These are phyloP conservation scores for Sinocyclocheilus maitianheensis DNA, from an alignment of 2,113 vertebrate genomes.

Conservation along the genomic window DNA sequence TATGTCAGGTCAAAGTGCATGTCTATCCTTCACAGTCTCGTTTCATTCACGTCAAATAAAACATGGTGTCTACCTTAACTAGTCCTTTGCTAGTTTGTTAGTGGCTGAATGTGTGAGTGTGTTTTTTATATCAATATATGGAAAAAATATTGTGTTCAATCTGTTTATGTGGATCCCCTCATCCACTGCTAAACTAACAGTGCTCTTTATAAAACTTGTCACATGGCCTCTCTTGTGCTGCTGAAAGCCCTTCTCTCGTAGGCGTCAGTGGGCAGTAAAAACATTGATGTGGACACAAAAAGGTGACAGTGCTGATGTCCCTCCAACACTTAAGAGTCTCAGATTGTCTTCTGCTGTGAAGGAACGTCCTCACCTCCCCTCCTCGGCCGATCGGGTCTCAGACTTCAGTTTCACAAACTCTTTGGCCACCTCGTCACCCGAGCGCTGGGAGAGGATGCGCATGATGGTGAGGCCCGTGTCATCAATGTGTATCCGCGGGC, in stretches of 20 bases:
- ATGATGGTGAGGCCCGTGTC: slow-evolving; percentile 94
- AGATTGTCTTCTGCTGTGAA: too few species aligned
- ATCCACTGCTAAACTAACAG: not conserved
- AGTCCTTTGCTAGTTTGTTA: not conserved
- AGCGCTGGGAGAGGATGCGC: slow-evolving; percentile 96
- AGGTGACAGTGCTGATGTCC: not conserved
- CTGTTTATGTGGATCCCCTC: not conserved
- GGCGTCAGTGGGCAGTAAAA: not conserved
- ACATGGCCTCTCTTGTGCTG: not conserved
- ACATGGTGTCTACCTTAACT: not conserved
- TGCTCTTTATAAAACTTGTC: not conserved
- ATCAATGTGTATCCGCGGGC: slow-evolving; percentile 89
- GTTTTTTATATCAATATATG: not conserved
- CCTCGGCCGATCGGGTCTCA: slow-evolving; percentile 89
- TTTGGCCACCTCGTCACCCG: slow-evolving; percentile 93
- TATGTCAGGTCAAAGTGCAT: too few species aligned
- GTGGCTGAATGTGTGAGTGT: not conserved
- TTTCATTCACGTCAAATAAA: too few species aligned
- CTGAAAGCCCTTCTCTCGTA: not conserved
- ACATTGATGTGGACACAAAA: slow-evolving; percentile 1
- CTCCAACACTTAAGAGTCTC: not conserved
- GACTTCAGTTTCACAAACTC: slow-evolving; percentile 97
- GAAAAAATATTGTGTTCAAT: not conserved
- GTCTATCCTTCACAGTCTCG: not conserved
- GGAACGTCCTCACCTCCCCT: slow-evolving; percentile 82